Evolutionary conservation across 2,797 vertebrate species (phyloP).

Genomic region (Rhabdomys pumilio): DNA sequence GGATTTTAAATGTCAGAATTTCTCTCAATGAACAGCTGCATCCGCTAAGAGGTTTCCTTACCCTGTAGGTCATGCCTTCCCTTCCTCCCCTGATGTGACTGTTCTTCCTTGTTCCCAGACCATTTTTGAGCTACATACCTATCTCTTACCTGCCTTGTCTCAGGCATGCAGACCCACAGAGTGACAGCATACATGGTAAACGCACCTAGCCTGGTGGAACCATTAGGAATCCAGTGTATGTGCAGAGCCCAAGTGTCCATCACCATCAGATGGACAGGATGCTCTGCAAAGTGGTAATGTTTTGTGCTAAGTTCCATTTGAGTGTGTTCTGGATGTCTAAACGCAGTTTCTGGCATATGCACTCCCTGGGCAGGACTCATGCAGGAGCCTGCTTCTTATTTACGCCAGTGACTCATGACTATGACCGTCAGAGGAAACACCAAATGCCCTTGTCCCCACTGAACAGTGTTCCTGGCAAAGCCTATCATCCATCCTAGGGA

Average conservation of each 20-base stretch:
- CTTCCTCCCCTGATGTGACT: rapidly evolving
- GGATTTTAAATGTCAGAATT: neutral
- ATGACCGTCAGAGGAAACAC: neutral
- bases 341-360: neutral
- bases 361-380: rapidly evolving
- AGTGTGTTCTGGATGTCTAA: neutral
- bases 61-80: neutral
- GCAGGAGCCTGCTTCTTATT: neutral
- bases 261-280: neutral
- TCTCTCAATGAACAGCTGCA: rapidly evolving
- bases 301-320: neutral
- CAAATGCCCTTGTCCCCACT: neutral
- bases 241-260: neutral
- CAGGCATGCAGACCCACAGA: neutral
- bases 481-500: rapidly evolving
- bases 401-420: neutral
- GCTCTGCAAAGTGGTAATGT: neutral
- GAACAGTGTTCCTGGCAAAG: neutral
- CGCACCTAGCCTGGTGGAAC: neutral
- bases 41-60: neutral
- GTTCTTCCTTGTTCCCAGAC: neutral
- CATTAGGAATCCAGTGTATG: neutral
- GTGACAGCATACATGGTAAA: neutral
- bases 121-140: rapidly evolving
- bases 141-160: neutral